Conservation (phyloP, 2,113 vertebrate species). For the Bos indicus region DNA sequence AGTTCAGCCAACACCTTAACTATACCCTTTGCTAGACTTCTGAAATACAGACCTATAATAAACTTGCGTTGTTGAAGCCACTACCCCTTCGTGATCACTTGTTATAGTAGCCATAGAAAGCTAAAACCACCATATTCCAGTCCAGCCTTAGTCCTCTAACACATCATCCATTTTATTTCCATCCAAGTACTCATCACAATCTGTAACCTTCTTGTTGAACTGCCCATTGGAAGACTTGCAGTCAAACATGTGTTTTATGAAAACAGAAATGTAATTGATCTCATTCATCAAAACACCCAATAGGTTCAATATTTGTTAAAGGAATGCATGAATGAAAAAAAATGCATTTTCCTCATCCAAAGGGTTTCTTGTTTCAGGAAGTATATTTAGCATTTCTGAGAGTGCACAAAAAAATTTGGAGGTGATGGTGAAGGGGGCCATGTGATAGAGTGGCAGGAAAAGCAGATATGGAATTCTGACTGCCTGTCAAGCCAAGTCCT, state of each 20-base stretch:
- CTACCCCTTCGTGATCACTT: background rate
- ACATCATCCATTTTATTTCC: background rate
- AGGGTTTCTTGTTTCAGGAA: background rate
- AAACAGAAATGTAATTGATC: background rate
- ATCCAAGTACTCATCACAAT: background rate
- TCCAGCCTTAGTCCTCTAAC: background rate
- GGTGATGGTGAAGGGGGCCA: background rate
- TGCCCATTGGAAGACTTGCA: background rate
- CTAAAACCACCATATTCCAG: rapidly evolving
- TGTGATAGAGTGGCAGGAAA: background rate
- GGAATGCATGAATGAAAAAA: background rate
- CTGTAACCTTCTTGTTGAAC: background rate
- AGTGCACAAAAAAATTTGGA: background rate
- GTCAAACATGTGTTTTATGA: background rate
- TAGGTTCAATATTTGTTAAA: background rate
- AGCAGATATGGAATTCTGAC: background rate
- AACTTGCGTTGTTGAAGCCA: background rate
- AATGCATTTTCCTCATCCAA: background rate
- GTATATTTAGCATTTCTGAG: background rate
- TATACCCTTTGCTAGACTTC: background rate
- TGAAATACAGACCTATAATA: background rate
- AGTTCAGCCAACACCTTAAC: background rate
- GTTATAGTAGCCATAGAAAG: background rate
- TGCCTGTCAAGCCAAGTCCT: background rate
- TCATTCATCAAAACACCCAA: background rate